Evolutionary conservation across 2,797 vertebrate species (phyloP), one percentile per base, ranked within the genome.

Genomic region (Tinamus major): DNA sequence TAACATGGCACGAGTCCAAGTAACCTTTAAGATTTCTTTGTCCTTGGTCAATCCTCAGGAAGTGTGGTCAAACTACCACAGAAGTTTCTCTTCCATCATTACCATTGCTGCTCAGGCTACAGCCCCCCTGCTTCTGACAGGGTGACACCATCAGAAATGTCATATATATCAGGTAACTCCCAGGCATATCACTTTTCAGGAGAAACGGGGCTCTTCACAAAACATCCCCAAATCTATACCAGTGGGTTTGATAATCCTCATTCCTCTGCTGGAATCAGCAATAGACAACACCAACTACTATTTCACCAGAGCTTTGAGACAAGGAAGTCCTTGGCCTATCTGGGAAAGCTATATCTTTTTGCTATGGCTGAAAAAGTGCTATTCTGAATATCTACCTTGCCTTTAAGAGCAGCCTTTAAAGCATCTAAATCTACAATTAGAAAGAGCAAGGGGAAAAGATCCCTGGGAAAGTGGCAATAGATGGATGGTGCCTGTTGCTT

Each of bases 391-490:
- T 18, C 27, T 53, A 7, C 29, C 35, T 24, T 62, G 12, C 58
- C 24, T 51, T 69, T 26, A 87, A 56, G 31, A 41, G 13, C 10
- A 10, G 26, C 19, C 72, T 18, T 46, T 62, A 31, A 70, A 58
- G 3, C 3, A 33, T 35, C 53, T 27, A 42, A 82, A 82, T 21
- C 2, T 31, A 68, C 18, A 0, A 2, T 33, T 13, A 51, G 41
- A 55, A 79, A 75, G 17, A 27, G 0, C 39, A 63, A 75, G 9
- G 2, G 26, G 10, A 44, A 5, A 18, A 41, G 13, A 3, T 20
- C 0, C 7, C 20, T 15, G 4, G 15, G 31, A 56, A 77, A 61
- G 61, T n/a, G 31, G 71, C 13, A 33, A 21, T 0, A 77, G 33
- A 24, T 16, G 12, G 31, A n/a, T 17, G 48, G n/a, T 35, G 24